phyloP scores from a whole-genome alignment of 2,888 invertebrate genomes.

The Scaptomyza parva region DNA sequence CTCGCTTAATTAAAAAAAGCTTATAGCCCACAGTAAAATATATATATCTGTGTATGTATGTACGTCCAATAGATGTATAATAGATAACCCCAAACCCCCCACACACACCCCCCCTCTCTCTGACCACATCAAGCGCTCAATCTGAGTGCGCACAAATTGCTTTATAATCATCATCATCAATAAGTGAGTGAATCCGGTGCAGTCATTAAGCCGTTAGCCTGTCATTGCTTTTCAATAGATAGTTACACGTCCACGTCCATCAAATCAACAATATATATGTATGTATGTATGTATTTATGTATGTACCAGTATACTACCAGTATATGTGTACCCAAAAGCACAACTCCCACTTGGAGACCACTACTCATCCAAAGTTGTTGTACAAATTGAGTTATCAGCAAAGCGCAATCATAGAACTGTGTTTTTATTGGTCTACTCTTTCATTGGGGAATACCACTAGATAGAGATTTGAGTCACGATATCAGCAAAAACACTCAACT shows the following conservation, averaged over 20 bases:
- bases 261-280: not conserved
- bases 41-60: not conserved
- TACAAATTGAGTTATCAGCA: conserved; percentile 61
- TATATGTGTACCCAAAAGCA: not conserved
- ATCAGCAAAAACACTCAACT: not conserved
- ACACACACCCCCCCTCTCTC: not conserved
- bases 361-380: conserved; percentile 31
- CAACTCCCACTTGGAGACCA: too few relatives aligned
- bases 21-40: conserved; percentile 17
- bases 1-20: conserved; percentile 65
- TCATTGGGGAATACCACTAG: conserved; percentile 22
- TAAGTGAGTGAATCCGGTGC: conserved; percentile 69
- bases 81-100: not conserved
- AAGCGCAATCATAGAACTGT: conserved; percentile 1
- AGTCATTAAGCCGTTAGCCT: conserved; percentile 61
- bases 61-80: too few relatives aligned
- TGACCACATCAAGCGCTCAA: not conserved
- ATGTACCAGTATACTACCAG: not conserved
- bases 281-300: not conserved
- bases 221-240: conserved; percentile 23
- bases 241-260: not conserved
- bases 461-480: not conserved
- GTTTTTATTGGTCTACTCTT: not conserved
- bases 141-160: conserved; percentile 66
- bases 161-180: conserved; percentile 79